phyloP scores from a whole-genome alignment of 2,888 invertebrate species.

The Tryphoninae sp. region DNA sequence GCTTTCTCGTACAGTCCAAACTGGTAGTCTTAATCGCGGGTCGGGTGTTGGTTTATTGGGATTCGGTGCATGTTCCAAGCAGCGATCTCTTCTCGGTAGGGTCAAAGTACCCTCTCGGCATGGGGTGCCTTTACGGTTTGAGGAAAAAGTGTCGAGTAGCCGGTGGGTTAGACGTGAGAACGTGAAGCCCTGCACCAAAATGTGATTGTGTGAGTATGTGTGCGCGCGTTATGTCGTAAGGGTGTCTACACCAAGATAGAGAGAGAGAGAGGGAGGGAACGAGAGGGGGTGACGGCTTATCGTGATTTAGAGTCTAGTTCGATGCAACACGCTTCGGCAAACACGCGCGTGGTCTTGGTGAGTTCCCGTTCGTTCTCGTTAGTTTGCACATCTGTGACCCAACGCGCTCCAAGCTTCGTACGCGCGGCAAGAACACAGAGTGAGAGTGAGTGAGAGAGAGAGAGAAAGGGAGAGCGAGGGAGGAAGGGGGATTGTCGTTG shows the following conservation, averaged over 20 bases:
- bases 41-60: conserved; percentile 37
- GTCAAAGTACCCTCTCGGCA: conserved; percentile 31
- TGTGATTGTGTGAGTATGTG: conserved; percentile 6
- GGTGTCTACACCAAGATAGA: conserved; percentile 22
- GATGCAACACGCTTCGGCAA: conserved; percentile 65
- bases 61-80: conserved; percentile 42
- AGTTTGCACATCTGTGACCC: conserved; percentile 67
- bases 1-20: conserved; percentile 20
- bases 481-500: conserved; percentile 30
- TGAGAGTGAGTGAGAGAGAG: conserved; percentile 43
- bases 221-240: conserved; percentile 39
- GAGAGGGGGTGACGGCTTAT: conserved; percentile 60
- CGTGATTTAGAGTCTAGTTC: conserved; percentile 67
- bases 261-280: conserved; percentile 3
- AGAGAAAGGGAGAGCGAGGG: conserved; percentile 35
- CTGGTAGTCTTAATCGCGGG: conserved; percentile 30
- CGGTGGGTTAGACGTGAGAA: conserved; percentile 50
- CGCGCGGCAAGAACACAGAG: conserved; percentile 26
- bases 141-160: conserved; percentile 64
- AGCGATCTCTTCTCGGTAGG: conserved; percentile 15
- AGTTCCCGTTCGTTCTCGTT: conserved; percentile 64
- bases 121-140: conserved; percentile 38
- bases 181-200: conserved; percentile 44
- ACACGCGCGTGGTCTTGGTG: conserved; percentile 54
- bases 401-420: conserved; percentile 35